Percentiles rank a stretch among this genome's conserved stretches.
phyloP scores from a whole-genome alignment of 2,113 vertebrate species.

The Calonectris borealis region DNA sequence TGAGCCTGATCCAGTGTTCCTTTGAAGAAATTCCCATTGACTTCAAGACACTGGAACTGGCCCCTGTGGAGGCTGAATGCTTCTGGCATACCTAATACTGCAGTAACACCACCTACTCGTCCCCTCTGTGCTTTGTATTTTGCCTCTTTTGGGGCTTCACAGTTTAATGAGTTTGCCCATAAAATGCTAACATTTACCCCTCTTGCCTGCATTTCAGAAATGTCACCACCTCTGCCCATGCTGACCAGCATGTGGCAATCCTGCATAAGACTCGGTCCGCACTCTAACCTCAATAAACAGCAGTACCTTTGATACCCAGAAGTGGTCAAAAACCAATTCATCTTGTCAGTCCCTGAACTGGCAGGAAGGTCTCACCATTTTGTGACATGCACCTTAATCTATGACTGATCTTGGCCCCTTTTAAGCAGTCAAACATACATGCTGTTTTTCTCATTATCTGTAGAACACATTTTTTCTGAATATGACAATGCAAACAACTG shows the following conservation, averaged over 20 bases:
- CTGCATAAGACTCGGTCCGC: background rate
- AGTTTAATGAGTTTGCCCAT: background rate
- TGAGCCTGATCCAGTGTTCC: background rate
- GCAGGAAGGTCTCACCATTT: background rate
- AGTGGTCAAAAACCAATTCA: background rate
- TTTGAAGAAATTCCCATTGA: background rate
- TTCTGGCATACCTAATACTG: background rate
- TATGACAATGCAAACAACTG: background rate
- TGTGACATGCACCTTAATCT: background rate
- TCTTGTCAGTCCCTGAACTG: background rate
- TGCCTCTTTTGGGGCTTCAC: background rate
- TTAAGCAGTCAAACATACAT: background rate
- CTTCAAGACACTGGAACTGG: background rate
- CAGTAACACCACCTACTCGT: background rate
- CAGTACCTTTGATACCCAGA: background rate
- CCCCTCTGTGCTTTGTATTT: background rate
- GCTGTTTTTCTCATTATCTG: background rate
- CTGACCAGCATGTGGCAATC: background rate
- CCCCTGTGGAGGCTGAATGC: fast-evolving
- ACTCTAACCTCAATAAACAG: background rate
- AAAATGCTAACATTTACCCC: background rate
- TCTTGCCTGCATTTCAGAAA: background rate
- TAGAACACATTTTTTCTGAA: background rate
- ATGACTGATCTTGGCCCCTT: background rate
- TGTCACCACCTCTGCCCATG: background rate